A percentile compares a stretch with the other conserved stretches of the same genome.
phyloP scores from a whole-genome alignment of 2,888 invertebrate species.

The Portevinia maculata region DNA sequence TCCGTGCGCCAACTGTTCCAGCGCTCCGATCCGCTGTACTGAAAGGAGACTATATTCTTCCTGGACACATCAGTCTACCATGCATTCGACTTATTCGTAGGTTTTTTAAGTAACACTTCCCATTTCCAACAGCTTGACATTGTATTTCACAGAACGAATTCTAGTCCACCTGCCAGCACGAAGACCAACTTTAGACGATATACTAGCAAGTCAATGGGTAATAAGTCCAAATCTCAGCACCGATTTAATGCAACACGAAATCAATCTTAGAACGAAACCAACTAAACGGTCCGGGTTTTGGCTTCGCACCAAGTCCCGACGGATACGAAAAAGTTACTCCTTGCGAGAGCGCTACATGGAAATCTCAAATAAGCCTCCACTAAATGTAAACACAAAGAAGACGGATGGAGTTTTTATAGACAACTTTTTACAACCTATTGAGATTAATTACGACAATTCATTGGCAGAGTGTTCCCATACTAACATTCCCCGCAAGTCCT shows the following conservation, averaged over 20 bases:
- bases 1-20: slow-evolving; percentile 89
- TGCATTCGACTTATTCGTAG: slow-evolving; percentile 84
- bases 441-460: slow-evolving; percentile 77
- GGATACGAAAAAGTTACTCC: slow-evolving; percentile 81
- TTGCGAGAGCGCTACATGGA: slow-evolving; percentile 81
- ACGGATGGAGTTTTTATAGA: slow-evolving; percentile 81
- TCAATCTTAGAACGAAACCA: slow-evolving; percentile 80
- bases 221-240: slow-evolving; percentile 80
- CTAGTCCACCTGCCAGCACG: slow-evolving; percentile 83
- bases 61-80: slow-evolving; percentile 84
- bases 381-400: slow-evolving; percentile 82
- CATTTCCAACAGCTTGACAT: not conserved
- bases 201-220: slow-evolving; percentile 85
- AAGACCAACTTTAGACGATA: slow-evolving; percentile 83
- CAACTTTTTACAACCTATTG: slow-evolving; percentile 82
- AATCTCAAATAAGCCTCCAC: slow-evolving; percentile 80
- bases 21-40: slow-evolving; percentile 88
- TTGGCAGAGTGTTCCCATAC: slow-evolving; percentile 76
- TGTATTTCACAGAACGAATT: slow-evolving; percentile 82
- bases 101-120: slow-evolving; percentile 43
- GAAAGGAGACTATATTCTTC: slow-evolving; percentile 85
- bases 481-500: slow-evolving; percentile 77
- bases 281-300: slow-evolving; percentile 80
- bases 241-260: slow-evolving; percentile 81
- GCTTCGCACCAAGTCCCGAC: slow-evolving; percentile 81